phyloP scores from a whole-genome alignment of 1,140 invertebrate genomes.

The Orchesella cincta region DNA sequence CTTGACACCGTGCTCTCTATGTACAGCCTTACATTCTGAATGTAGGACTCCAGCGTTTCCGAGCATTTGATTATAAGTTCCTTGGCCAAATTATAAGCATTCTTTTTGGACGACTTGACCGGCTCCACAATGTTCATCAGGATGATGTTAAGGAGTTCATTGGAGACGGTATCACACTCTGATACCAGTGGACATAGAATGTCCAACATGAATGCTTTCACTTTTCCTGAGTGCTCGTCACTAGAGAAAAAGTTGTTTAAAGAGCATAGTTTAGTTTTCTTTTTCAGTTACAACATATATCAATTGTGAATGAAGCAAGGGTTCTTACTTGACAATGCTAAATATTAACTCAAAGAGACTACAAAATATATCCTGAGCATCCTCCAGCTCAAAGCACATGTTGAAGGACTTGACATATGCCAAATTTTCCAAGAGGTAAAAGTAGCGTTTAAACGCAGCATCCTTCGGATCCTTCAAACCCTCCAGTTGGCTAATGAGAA shows the following conservation, averaged over 20 bases:
- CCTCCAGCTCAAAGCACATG: slow-evolving; percentile 97
- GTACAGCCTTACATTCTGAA: slow-evolving; percentile 73
- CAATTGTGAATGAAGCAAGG: background rate
- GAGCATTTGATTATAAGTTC: slow-evolving; percentile 87
- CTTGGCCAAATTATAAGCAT: slow-evolving; percentile 86
- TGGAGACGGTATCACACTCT: slow-evolving; percentile 91
- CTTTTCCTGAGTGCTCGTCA: slow-evolving; percentile 92
- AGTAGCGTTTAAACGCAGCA: slow-evolving; percentile 96
- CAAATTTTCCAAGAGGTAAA: slow-evolving; percentile 92
- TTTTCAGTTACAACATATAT: slow-evolving; percentile 30
- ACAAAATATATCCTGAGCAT: slow-evolving; percentile 95
- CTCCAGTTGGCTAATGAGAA: slow-evolving; percentile 90
- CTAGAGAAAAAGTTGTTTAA: slow-evolving; percentile 58
- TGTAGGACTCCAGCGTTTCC: slow-evolving; percentile 89
- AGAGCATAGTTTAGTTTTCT: background rate
- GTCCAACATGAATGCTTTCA: slow-evolving; percentile 95
- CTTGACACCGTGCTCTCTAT: background rate
- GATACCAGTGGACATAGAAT: slow-evolving; percentile 90
- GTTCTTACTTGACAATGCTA: slow-evolving; percentile 84
- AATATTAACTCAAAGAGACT: slow-evolving; percentile 93
- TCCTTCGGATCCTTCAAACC: slow-evolving; percentile 95
- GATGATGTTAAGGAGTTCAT: slow-evolving; percentile 90
- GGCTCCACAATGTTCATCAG: slow-evolving; percentile 94
- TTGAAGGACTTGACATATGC: slow-evolving; percentile 98
- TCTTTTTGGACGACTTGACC: slow-evolving; percentile 85